Evolutionary conservation across 2,113 vertebrate species (phyloP), one percentile per base, ranked within the genome.

Genomic region (Thunnus maccoyii): DNA sequence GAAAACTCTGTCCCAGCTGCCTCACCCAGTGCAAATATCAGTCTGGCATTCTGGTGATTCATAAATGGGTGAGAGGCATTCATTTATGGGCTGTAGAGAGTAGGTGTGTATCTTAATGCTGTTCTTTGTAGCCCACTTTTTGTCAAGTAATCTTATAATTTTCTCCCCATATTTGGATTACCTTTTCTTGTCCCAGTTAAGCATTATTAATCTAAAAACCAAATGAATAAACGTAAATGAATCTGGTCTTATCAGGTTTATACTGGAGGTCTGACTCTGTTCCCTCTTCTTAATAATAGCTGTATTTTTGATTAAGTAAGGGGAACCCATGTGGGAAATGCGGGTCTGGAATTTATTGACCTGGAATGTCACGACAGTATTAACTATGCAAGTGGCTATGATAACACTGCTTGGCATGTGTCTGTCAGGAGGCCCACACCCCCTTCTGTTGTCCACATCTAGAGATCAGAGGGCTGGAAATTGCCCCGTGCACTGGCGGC

Each of bases 1-100:
- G 61, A 62, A 77, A 74, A 61, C 48, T 7, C 36, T 72, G 22
- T 66, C 30, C 55, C 55, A 57, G 60, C 65, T 81, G 89, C 85
- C 86, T 93, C 83, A 81, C 86, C 87, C 89, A 88, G 25, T 68
- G 72, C 81, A 89, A 88, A 91, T 80, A 87, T 80, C 75, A 89
- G 74, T 69, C 77, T 77, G 65, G 63, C 63, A 85, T 88, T 81
- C 27, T 75, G 51, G 78, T 92, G 85, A 92, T 81, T 91, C 88
- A 91, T 85, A 87, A 89, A 80, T 76, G 51, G 70, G 75, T 78
- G 74, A 86, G 75, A 86, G 76, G 61, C 51, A 78, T 81, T 89
- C 63, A 82, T 69, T 83, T 82, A 46, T 82, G 68, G 60, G 47
- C 51, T 67, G 63, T 32, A 69, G 76, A 70, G 22, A n/a, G 41